Evolutionary conservation across 2,113 vertebrate genomes (phyloP), one percentile per base, ranked within the genome.

Genomic region (Rhinichthys klamathensis): DNA sequence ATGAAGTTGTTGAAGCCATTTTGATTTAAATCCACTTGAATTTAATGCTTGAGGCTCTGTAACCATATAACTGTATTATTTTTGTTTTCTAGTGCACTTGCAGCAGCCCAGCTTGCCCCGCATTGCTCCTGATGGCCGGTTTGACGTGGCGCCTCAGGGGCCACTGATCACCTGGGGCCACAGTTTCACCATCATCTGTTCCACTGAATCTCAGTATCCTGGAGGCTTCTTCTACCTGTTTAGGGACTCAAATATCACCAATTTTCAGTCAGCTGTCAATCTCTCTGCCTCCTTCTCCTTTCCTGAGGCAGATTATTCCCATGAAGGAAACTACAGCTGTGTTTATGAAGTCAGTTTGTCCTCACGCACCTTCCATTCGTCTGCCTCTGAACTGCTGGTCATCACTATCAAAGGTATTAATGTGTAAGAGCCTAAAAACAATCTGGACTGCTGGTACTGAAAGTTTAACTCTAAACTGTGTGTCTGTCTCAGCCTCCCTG

Each of bases 241-340:
- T 9, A 70, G 32, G n/a, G 84, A 56, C 15, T 81, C 75, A 41
- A 23, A 35, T 18, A 85, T 60, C 30, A 82, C 46, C 63, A 72
- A 41, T 3, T 81, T 61, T 58, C 69, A 84, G 61, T 21, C 70
- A 49, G 70, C 77, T 61, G 38, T 85, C 58, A 63, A 41, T 32
- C 63, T 82, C 21, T 77, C 76, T 32, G 44, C 83, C 21, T 51
- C 46, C 61, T 90, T 90, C 85, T n/a, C 9, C 0, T 70, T 87
- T 76, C 51, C 72, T 60, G 63, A 83, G 23, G 85, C 73, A 69
- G 87, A 88, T 21, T 83, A 46, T 72, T 46, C 27, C 46, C 38
- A 88, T 15, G 79, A 84, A 70, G 89, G 89, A 76, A 87, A 72
- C 69, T 90, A 87, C 85, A 87, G 73, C 23, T 90, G 89, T 80